A percentile compares a stretch with the other conserved stretches of the same genome.
phyloP scores from a whole-genome alignment of 2,797 vertebrate species.

The Pogonophryne albipinna region DNA sequence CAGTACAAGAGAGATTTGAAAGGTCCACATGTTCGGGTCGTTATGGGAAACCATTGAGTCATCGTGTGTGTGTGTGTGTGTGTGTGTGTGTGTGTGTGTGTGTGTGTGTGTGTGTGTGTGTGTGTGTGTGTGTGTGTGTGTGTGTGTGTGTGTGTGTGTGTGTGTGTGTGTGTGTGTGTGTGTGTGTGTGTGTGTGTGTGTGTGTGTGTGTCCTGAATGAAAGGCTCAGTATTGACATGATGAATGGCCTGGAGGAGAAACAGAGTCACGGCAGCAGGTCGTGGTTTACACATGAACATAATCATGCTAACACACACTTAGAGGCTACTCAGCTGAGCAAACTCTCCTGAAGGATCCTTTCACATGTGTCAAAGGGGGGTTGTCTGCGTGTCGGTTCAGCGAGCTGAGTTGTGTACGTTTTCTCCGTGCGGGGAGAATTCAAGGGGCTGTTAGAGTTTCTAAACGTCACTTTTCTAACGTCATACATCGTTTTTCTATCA shows the following conservation, averaged over 20 bases:
- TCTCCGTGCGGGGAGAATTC: too few species aligned
- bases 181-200: too few species aligned
- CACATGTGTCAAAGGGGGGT: constrained; percentile 39
- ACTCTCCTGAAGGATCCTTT: constrained; percentile 47
- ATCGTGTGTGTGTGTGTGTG: neutral
- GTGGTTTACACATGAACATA: constrained; percentile 50
- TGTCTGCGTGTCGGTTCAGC: constrained; percentile 9
- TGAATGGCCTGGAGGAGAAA: constrained; percentile 57
- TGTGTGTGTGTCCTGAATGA: constrained; percentile 50
- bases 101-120: too few species aligned
- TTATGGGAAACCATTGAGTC: constrained; percentile 67
- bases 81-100: too few species aligned
- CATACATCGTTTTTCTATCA: too few species aligned
- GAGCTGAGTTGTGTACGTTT: neutral
- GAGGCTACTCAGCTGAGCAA: constrained; percentile 53
- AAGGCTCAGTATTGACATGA: constrained; percentile 63
- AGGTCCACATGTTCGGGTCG: constrained; percentile 61
- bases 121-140: too few species aligned
- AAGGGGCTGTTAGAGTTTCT: too few species aligned
- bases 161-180: too few species aligned
- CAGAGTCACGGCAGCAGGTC: constrained; percentile 57
- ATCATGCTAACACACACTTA: constrained; percentile 49
- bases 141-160: too few species aligned
- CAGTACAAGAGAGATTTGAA: constrained; percentile 36
- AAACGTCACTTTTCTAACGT: too few species aligned